Evolutionary conservation across 2,797 vertebrate species (phyloP), one percentile per base, ranked within the genome.

Genomic region (Geotrypetes seraphini): DNA sequence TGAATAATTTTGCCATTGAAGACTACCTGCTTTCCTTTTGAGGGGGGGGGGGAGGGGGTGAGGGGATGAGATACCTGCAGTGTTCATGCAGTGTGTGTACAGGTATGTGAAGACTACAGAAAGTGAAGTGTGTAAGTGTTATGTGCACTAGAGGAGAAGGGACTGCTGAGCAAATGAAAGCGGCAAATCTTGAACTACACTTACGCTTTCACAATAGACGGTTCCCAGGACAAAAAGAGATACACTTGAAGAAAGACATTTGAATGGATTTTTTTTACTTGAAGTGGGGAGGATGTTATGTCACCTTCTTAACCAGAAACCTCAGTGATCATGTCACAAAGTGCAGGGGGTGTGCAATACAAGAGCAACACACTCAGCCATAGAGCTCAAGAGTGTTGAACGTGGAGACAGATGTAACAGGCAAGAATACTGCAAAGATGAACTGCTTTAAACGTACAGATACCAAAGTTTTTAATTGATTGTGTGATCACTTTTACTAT

Each of bases 401-500:
- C 60, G 30, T 46, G 28, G 44, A 47, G 41, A 63, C 51, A 33
- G 25, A 53, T 60, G 40, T n/a, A 41, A 50, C 42, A 50, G 33
- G 4, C 25, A n/a, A n/a, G n/a, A n/a, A n/a, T n/a, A n/a, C n/a
- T n/a, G n/a, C n/a, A 28, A 42, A n/a, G 19, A 42, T 39, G 51
- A 57, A 51, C 59, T 58, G 60, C 63, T 69, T 71, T 55, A 48
- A 39, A 45, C 29, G 5, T 28, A 68, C 38, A 47, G 41, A 45
- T 61, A 60, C 58, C 60, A 57, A 51, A 43, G 28, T 71, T 75
- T 65, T 47, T 60, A 62, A 49, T 53, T 51, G 66, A 69, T 64
- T 51, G 62, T 74, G 51, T 47, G 63, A 66, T 63, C 48, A 68
- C 78, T 75, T 83, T 68, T 78, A 74, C 55, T 49, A 45, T 48